These are phyloP conservation scores for Sitta carolinensis DNA, from an alignment of 2,797 vertebrate species.

Conservation along the genomic window DNA sequence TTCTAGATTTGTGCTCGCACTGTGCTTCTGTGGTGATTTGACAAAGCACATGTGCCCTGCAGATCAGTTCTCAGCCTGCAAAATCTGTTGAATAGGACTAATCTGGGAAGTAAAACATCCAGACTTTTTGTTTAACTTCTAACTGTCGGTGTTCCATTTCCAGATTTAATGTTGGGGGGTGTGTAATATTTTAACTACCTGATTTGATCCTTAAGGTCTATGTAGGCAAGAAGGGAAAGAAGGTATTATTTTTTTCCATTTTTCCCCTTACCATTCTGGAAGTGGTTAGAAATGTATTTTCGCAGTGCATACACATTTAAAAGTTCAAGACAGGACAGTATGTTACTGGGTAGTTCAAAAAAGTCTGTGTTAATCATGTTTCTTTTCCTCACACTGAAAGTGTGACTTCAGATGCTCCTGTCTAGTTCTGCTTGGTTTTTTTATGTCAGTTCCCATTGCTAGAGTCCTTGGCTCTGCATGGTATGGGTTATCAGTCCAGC, in stretches of 20 bases:
- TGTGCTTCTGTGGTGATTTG: background rate
- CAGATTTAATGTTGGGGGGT: background rate
- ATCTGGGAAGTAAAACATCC: background rate
- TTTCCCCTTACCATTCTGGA: background rate
- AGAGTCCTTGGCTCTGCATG: background rate
- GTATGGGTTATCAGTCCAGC: fast-evolving
- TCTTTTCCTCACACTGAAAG: background rate
- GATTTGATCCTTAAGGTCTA: background rate
- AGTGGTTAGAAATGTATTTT: background rate
- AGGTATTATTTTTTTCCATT: background rate
- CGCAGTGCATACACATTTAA: no score
- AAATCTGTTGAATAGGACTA: background rate
- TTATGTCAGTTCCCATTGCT: background rate
- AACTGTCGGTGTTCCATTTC: background rate
- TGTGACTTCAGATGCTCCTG: background rate
- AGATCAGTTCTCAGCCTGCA: background rate
- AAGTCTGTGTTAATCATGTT: background rate
- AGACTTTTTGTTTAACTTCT: background rate
- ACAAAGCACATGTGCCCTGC: background rate
- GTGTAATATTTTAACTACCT: background rate
- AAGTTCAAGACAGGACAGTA: background rate
- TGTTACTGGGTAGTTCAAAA: background rate
- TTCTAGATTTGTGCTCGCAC: background rate
- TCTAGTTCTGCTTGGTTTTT: background rate
- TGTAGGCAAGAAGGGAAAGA: background rate